Evolutionary conservation across 2,888 invertebrate species (phyloP), one percentile per base, ranked within the genome.

Genomic region (Aleiodes alternator): DNA sequence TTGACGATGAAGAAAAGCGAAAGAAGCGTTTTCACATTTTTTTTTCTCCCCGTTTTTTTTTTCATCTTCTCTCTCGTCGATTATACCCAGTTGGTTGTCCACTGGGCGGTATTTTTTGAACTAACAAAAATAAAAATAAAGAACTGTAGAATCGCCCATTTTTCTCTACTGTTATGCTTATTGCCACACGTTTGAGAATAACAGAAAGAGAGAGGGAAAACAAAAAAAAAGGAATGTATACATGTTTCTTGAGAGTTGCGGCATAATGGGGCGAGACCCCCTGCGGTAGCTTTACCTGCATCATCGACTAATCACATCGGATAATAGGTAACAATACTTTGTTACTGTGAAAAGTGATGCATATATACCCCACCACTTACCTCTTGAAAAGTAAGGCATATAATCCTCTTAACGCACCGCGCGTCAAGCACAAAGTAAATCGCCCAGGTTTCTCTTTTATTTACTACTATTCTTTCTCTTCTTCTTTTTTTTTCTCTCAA

Each of bases 221-320:
- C 16, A 72, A 68, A 64, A 50, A 31, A 75, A 71, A 71, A 31
- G 70, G 57, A 51, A 59, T 50, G 43, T 64, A 51, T 56, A 56
- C 59, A 80, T 79, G 80, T 79, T 80, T 68, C 76, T 79, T 78
- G 72, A 78, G 74, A 69, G 78, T 77, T 79, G 75, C 70, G 61
- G 73, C 75, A 81, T 87, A 88, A 88, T 86, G 83, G 85, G 71
- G 69, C 43, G 43, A 43, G 88, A 87, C 89, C 89, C 88, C 89
- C 89, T 85, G 88, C 86, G 85, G 89, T 80, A 87, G 88, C 87
- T 89, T 84, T 89, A 88, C 89, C 89, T 89, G 89, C 89, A 88
- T 89, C 88, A 89, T 88, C 87, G 87, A 86, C 89, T 89, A 89
- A 89, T 89, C 89, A 88, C 86, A 85, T 86, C 86, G 88, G 87